Evolutionary conservation across 2,888 invertebrate genomes (phyloP), one percentile per base, ranked within the genome.

Genomic region (Drosophila birchii): DNA sequence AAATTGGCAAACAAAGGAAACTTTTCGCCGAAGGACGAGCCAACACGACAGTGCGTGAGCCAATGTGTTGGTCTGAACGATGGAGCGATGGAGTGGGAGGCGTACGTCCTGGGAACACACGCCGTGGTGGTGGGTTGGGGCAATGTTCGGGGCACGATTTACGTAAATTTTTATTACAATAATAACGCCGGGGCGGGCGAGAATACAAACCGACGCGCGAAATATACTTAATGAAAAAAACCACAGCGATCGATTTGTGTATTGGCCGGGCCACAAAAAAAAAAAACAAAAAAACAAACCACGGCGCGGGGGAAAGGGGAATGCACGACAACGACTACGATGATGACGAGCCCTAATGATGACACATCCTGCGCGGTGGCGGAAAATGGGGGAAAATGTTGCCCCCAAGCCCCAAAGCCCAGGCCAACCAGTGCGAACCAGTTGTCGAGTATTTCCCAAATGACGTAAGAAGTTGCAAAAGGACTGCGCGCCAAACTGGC

Each of bases 201-300:
- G 60, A 70, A 54, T 34, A 78, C 78, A 56, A 61, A 54, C 34
- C 47, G 70, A 47, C 75, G 67, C 75, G 75, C 73, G 60, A 75
- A 75, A 83, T 80, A 80, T 78, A 76, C 73, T 83, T 78, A 72
- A 83, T 80, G 84, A 82, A 82, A 79, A 75, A 81, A 74, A 79
- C 81, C 81, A 80, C 73, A 81, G 77, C 86, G 86, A 85, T 85
- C 85, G 86, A 88, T 88, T 85, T 86, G 78, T 80, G 78, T 88
- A 83, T 88, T 88, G 84, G 88, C 81, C 85, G 76, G 74, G 72
- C 45, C 74, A 64, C 20, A 67, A 64, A 14, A 34, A 32, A 32
- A 32, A 8, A 23, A 23, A 23, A 23, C 3, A 7, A 29, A 29
- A 8, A 29, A 29, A 29, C 8, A 34, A 34, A 34, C 18, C 23